These are phyloP conservation scores for Hyles lineata DNA, from an alignment of 2,888 invertebrate species.

Conservation along the genomic window DNA sequence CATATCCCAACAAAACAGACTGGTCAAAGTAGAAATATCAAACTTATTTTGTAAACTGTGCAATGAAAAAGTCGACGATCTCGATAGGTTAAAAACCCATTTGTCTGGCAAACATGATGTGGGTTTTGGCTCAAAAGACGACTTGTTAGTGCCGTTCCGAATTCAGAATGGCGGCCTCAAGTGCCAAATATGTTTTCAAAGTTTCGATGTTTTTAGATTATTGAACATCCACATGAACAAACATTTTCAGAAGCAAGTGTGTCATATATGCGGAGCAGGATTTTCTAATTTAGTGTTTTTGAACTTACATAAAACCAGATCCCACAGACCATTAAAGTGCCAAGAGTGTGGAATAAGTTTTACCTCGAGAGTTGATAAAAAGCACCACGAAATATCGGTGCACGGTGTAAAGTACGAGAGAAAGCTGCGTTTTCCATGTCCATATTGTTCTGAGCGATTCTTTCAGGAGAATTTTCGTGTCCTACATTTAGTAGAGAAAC, in stretches of 20 bases:
- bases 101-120: constrained; percentile 55
- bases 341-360: constrained; percentile 59
- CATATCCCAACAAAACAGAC: constrained; percentile 66
- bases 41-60: constrained; percentile 66
- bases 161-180: constrained; percentile 54
- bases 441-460: constrained; percentile 63
- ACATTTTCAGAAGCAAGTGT: constrained; percentile 74
- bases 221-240: constrained; percentile 75
- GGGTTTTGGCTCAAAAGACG: constrained; percentile 52
- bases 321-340: constrained; percentile 60
- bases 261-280: constrained; percentile 71
- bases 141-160: constrained; percentile 71
- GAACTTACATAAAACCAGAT: constrained; percentile 67
- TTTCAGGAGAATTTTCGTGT: constrained; percentile 63
- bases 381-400: constrained; percentile 41
- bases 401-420: constrained; percentile 52
- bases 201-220: constrained; percentile 60
- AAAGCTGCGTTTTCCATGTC: constrained; percentile 64
- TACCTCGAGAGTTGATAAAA: constrained; percentile 45
- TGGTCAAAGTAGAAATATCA: constrained; percentile 74
- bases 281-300: constrained; percentile 71
- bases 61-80: constrained; percentile 41
- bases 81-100: constrained; percentile 57
- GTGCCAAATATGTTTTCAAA: constrained; percentile 69
- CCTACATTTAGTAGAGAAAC: constrained; percentile 58